phyloP scores from a whole-genome alignment of 1,140 invertebrate species.

The Drosophila bocqueti region DNA sequence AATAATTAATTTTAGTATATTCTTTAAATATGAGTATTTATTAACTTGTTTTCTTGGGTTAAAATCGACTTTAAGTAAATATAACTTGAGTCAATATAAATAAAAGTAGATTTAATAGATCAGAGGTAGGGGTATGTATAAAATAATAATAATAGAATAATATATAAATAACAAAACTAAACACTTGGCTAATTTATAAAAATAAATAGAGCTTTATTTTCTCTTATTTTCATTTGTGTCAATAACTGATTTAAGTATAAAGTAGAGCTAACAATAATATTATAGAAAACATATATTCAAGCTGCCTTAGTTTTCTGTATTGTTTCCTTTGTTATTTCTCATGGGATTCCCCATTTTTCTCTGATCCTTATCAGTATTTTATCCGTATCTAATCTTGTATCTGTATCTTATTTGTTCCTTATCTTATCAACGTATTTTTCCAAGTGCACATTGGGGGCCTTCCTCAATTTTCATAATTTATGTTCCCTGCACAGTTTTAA shows the following conservation, averaged over 20 bases:
- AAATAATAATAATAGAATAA: too few species aligned
- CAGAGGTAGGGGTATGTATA: too few species aligned
- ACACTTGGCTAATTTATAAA: neutral
- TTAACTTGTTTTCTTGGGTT: too few species aligned
- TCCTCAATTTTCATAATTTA: slow-evolving; percentile 48
- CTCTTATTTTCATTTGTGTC: neutral
- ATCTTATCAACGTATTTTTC: slow-evolving; percentile 7
- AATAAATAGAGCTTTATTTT: neutral
- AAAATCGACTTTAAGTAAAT: neutral
- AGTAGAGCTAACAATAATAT: too few species aligned
- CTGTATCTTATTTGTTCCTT: neutral
- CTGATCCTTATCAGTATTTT: neutral
- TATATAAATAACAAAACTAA: neutral
- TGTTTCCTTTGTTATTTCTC: too few species aligned
- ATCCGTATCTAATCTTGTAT: neutral
- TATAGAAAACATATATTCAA: neutral
- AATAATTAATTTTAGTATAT: neutral
- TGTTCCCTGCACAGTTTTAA: slow-evolving; percentile 53
- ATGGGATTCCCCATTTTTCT: neutral
- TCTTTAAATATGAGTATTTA: neutral
- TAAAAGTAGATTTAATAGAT: too few species aligned
- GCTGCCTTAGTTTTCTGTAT: neutral
- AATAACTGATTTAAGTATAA: too few species aligned
- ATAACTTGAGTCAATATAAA: too few species aligned
- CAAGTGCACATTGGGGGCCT: slow-evolving; percentile 5